Conservation (phyloP, 2,797 vertebrate genomes). For the Cryptoblepharus egeriae region DNA sequence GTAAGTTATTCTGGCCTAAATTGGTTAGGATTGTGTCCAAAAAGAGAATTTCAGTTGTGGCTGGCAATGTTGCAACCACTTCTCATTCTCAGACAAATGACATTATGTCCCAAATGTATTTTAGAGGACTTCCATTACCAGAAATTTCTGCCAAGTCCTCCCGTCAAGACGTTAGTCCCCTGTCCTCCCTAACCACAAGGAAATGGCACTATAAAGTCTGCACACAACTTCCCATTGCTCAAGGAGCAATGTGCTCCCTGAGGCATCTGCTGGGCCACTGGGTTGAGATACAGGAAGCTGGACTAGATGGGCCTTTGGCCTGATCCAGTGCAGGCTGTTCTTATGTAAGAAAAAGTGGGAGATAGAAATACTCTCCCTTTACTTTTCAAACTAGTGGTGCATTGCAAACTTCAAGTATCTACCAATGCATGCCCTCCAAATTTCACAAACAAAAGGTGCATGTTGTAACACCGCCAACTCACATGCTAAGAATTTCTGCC, state of each 20-base stretch:
- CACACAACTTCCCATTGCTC: not conserved
- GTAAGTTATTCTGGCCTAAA: too few relatives aligned
- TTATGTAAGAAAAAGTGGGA: too few relatives aligned
- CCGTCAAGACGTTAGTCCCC: not conserved
- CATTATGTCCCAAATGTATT: not conserved
- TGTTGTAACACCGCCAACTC: too few relatives aligned
- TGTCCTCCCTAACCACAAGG: not conserved
- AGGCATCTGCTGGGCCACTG: too few relatives aligned
- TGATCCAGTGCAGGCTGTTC: too few relatives aligned
- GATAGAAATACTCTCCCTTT: not conserved
- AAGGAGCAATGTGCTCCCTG: too few relatives aligned
- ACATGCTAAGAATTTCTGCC: too few relatives aligned
- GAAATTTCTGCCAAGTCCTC: not conserved
- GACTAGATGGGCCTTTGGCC: too few relatives aligned
- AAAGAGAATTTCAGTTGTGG: not conserved
- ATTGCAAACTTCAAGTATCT: not conserved
- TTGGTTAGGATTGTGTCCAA: too few relatives aligned
- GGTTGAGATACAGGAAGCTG: too few relatives aligned
- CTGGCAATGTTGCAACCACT: not conserved
- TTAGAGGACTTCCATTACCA: not conserved
- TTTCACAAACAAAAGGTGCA: too few relatives aligned
- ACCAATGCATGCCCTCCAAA: not conserved
- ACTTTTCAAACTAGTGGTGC: not conserved
- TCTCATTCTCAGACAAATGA: slow-evolving; percentile 23
- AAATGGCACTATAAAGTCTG: not conserved